phyloP scores from a whole-genome alignment of 2,797 vertebrate species.

The Gallirallus australis region DNA sequence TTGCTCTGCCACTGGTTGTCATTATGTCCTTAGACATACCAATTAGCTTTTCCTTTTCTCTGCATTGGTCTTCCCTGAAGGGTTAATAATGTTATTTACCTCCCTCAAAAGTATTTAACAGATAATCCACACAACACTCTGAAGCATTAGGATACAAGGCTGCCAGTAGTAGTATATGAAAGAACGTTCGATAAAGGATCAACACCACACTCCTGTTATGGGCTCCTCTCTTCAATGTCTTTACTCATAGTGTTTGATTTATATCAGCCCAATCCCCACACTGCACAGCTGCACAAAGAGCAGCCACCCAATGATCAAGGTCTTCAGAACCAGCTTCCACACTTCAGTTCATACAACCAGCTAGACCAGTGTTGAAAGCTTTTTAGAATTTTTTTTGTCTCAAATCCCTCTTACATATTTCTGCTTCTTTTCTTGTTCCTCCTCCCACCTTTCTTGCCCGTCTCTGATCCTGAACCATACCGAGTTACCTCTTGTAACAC shows the following conservation, averaged over 20 bases:
- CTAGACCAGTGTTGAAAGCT: neutral
- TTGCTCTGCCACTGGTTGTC: neutral
- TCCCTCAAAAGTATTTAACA: neutral
- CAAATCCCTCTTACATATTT: neutral
- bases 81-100: neutral
- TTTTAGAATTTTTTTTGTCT: neutral
- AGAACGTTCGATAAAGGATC: neutral
- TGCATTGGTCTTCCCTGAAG: neutral
- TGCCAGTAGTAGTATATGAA: neutral
- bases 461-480: conserved; percentile 62
- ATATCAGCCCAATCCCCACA: neutral
- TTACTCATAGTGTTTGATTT: neutral
- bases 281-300: neutral
- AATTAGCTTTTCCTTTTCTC: neutral
- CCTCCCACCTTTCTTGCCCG: conserved; percentile 12
- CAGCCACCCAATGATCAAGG: neutral
- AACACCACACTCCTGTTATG: neutral
- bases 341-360: neutral
- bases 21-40: neutral
- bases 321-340: conserved; percentile 2
- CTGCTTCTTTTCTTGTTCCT: neutral
- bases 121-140: neutral
- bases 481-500: conserved; percentile 35
- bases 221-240: neutral
- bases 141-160: neutral